A percentile compares a stretch with the other conserved stretches of the same genome.
Conservation (phyloP, 2,113 vertebrate genomes). For the Anseranas semipalmata region DNA sequence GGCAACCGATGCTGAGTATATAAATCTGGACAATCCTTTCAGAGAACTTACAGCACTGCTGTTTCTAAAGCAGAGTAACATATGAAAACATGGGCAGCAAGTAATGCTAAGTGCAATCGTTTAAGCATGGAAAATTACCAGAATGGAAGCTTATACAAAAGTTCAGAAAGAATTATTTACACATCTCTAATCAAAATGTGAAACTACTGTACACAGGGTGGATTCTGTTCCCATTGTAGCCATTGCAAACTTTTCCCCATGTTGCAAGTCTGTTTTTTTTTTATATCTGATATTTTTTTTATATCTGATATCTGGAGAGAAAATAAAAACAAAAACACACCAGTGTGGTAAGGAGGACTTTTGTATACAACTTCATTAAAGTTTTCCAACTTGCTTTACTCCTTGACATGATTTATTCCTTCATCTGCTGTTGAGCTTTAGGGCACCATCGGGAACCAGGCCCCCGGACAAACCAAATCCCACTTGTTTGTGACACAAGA, state of each 20-base stretch:
- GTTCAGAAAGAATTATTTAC: background rate
- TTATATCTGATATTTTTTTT: background rate
- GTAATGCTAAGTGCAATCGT: background rate
- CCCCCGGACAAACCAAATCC: background rate
- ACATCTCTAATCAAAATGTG: background rate
- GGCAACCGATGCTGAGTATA: background rate
- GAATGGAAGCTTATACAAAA: background rate
- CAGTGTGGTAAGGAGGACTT: background rate
- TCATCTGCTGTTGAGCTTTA: background rate
- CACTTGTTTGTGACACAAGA: background rate
- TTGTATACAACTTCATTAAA: background rate
- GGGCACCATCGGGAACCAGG: background rate
- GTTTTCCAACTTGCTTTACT: background rate
- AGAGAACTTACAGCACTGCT: background rate
- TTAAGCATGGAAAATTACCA: background rate
- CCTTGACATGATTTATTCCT: background rate
- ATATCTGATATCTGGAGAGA: background rate
- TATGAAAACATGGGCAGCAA: background rate
- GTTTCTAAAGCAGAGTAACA: background rate
- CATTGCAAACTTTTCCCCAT: background rate
- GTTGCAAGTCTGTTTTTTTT: background rate
- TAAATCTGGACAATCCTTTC: background rate
- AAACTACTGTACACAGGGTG: rapidly evolving
- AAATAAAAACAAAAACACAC: background rate
- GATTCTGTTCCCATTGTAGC: background rate